phyloP scores from a whole-genome alignment of 1,140 invertebrate species.

The Ceratina japonica region DNA sequence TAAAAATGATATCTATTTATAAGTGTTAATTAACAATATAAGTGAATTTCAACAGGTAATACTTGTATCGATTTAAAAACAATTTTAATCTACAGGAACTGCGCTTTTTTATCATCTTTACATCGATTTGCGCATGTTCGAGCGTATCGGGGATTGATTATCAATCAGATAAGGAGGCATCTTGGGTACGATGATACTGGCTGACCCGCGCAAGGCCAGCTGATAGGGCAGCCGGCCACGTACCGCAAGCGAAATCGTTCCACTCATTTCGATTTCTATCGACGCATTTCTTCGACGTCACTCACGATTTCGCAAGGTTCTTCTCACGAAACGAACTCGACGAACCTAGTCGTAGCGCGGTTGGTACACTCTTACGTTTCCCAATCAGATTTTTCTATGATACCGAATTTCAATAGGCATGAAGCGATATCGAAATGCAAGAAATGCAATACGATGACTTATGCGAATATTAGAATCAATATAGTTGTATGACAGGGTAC shows the following conservation, averaged over 20 bases:
- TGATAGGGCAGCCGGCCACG: neutral
- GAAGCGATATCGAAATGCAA: too few relatives aligned
- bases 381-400: too few relatives aligned
- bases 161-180: slow-evolving; percentile 26
- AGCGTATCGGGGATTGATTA: slow-evolving; percentile 3
- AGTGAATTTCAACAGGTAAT: too few relatives aligned
- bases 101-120: neutral
- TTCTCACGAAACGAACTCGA: neutral
- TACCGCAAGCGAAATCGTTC: neutral
- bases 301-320: neutral
- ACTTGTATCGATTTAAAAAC: too few relatives aligned
- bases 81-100: neutral
- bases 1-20: neutral
- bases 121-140: neutral
- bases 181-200: neutral
- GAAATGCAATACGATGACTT: too few relatives aligned
- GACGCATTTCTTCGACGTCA: neutral
- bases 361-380: too few relatives aligned
- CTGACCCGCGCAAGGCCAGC: neutral
- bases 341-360: neutral
- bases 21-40: too few relatives aligned
- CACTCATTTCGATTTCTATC: neutral
- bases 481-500: too few relatives aligned
- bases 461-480: too few relatives aligned
- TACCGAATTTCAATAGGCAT: too few relatives aligned